These are phyloP conservation scores for Trachymyrmex cornetzi DNA, from an alignment of 1,140 invertebrate genomes.

Conservation along the genomic window DNA sequence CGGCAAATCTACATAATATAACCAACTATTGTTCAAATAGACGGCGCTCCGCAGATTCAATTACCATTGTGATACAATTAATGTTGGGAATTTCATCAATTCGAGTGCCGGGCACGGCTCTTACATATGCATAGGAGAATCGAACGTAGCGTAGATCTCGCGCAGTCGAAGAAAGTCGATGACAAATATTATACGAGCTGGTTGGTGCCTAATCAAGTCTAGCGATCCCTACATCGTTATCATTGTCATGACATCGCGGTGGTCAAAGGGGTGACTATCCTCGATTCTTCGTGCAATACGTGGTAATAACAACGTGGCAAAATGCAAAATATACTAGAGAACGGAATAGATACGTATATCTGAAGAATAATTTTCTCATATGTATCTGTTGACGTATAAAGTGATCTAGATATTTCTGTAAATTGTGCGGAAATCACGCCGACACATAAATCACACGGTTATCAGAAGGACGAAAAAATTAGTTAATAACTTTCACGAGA, in stretches of 20 bases:
- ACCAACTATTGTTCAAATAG: constrained; percentile 88
- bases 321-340: neutral
- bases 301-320: neutral
- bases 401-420: neutral
- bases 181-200: constrained; percentile 77
- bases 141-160: constrained; percentile 80
- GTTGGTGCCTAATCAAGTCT: constrained; percentile 68
- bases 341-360: neutral
- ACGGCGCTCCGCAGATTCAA: constrained; percentile 87
- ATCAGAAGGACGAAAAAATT: constrained; percentile 31
- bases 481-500: constrained; percentile 75
- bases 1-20: constrained; percentile 87
- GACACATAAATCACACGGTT: neutral
- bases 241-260: neutral
- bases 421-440: neutral
- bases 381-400: neutral
- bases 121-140: constrained; percentile 87
- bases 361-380: neutral
- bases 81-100: constrained; percentile 87
- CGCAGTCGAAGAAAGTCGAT: constrained; percentile 75
- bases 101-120: constrained; percentile 85
- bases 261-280: neutral
- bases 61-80: constrained; percentile 88
- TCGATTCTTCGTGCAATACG: neutral
- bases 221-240: constrained; percentile 34